phyloP scores from a whole-genome alignment of 2,797 vertebrate species.

The Gallinago solitaria region DNA sequence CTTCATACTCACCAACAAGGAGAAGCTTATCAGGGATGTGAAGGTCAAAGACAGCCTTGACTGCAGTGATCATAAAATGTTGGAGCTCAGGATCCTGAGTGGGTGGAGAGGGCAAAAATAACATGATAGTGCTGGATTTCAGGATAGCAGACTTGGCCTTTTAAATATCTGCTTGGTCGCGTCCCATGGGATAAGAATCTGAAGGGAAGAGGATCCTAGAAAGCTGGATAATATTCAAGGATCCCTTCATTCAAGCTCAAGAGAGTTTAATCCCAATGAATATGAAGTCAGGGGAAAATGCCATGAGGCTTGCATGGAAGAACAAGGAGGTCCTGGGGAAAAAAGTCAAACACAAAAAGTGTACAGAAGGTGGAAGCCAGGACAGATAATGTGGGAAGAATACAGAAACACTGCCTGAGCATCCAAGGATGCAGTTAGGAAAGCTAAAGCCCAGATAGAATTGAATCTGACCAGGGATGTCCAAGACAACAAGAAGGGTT shows the following conservation, averaged over 20 bases:
- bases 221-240: neutral
- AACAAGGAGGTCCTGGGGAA: neutral
- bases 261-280: neutral
- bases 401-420: neutral
- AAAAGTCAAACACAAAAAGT: neutral
- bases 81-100: neutral
- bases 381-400: neutral
- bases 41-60: neutral
- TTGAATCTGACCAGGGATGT: neutral
- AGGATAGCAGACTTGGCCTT: neutral
- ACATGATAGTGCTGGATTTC: neutral
- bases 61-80: neutral
- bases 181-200: neutral
- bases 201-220: neutral
- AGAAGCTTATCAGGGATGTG: too few relatives aligned
- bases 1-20: neutral
- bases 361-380: neutral
- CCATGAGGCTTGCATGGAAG: neutral
- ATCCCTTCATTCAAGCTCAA: neutral
- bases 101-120: neutral
- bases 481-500: neutral
- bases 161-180: neutral
- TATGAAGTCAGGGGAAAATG: neutral
- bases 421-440: neutral
- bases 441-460: neutral